Evolutionary conservation across 2,113 vertebrate genomes (phyloP).

Genomic region (Halichoeres trimaculatus): DNA sequence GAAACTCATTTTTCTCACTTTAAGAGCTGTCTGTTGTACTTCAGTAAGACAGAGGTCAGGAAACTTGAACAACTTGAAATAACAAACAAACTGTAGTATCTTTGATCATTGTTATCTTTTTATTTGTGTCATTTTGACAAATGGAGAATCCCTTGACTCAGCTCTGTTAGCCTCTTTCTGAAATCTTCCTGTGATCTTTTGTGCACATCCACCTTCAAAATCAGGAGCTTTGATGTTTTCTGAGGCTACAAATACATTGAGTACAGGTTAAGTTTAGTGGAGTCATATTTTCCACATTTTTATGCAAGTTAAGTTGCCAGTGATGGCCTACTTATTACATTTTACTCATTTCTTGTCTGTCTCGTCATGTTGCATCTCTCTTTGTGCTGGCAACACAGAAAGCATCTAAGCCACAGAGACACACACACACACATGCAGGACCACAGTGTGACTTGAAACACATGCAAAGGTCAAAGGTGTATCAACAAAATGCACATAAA

Average conservation of each 20-base stretch:
- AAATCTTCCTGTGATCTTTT: slow-evolving; percentile 47
- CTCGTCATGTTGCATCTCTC: slow-evolving; percentile 20
- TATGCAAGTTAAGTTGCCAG: too few relatives aligned
- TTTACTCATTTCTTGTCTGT: too few relatives aligned
- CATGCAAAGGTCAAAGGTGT: slow-evolving; percentile 27
- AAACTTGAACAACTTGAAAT: not conserved
- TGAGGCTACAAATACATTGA: too few relatives aligned
- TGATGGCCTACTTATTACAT: too few relatives aligned
- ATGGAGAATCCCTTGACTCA: slow-evolving; percentile 6
- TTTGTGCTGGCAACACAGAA: slow-evolving; percentile 68
- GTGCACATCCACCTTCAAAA: too few relatives aligned
- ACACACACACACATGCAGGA: slow-evolving; percentile 20
- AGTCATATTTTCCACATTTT: too few relatives aligned
- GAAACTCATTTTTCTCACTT: slow-evolving; percentile 7
- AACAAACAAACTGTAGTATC: too few relatives aligned
- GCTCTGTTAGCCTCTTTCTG: slow-evolving; percentile 5
- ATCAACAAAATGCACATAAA: slow-evolving; percentile 15
- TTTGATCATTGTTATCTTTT: not conserved
- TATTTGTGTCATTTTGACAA: slow-evolving; percentile 21
- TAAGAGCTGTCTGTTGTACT: not conserved
- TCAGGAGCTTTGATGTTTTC: too few relatives aligned
- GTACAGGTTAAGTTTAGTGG: too few relatives aligned
- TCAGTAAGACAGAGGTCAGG: not conserved
- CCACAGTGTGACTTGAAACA: not conserved
- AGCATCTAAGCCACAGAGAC: slow-evolving; percentile 62